Percentiles rank a stretch among this genome's conserved stretches.
Conservation (phyloP, 1,140 invertebrate genomes). For the Littorina saxatilis region DNA sequence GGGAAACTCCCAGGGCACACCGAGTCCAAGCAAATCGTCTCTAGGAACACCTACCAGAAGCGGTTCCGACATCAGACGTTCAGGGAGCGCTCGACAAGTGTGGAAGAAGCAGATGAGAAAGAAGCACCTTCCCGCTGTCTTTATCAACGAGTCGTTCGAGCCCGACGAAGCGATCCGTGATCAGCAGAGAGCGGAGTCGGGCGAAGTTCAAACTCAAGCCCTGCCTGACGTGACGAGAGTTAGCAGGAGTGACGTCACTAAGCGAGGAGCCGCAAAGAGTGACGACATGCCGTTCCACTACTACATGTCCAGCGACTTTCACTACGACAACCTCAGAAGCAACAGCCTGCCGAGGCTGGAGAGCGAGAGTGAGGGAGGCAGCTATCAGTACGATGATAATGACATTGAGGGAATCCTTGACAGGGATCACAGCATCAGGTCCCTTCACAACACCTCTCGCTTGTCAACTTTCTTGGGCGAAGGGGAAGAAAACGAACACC, state of each 20-base stretch:
- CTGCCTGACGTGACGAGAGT: not conserved
- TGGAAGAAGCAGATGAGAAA: conserved; percentile 60
- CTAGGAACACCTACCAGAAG: not conserved
- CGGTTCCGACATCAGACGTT: not conserved
- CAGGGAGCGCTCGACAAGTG: conserved; percentile 40
- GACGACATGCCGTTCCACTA: conserved; percentile 44
- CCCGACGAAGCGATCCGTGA: conserved; percentile 19
- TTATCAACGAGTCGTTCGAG: conserved; percentile 54
- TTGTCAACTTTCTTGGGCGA: not conserved
- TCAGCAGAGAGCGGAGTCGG: not conserved
- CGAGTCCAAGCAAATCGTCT: conserved; percentile 13
- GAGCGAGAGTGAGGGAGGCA: conserved; percentile 49
- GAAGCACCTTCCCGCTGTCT: conserved; percentile 59
- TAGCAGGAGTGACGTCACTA: not conserved
- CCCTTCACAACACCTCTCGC: not conserved
- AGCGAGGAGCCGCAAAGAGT: not conserved
- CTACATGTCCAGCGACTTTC: conserved; percentile 56
- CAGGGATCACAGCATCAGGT: not conserved
- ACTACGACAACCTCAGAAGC: conserved; percentile 50
- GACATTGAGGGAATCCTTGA: conserved; percentile 53
- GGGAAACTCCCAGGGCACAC: not conserved
- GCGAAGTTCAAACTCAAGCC: not conserved
- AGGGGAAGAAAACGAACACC: too few species aligned
- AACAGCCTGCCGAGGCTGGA: conserved; percentile 37
- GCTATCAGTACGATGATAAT: conserved; percentile 44